Percentiles rank a stretch among this genome's conserved stretches.
Conservation (phyloP, 2,888 invertebrate species). For the Hecatera dysodea region DNA sequence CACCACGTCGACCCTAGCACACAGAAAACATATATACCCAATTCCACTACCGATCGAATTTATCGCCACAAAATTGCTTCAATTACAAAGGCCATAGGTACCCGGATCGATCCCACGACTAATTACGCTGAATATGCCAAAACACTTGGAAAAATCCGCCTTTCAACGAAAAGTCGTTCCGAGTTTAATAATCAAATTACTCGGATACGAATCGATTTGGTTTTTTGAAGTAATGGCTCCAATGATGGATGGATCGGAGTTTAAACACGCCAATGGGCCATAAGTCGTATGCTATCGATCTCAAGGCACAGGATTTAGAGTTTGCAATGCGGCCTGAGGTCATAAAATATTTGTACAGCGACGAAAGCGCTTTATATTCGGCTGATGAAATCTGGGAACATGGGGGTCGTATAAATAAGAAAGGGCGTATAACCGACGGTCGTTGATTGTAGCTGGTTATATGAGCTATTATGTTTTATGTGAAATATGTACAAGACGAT, state of each 20-base stretch:
- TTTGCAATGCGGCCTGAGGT: constrained; percentile 47
- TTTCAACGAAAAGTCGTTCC: constrained; percentile 30
- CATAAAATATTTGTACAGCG: constrained; percentile 61
- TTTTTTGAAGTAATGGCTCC: constrained; percentile 56
- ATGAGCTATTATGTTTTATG: constrained; percentile 21
- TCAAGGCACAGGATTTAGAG: constrained; percentile 58
- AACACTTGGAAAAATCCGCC: constrained; percentile 36
- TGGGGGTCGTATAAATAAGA: constrained; percentile 45
- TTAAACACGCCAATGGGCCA: constrained; percentile 58
- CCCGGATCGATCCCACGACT: constrained; percentile 63
- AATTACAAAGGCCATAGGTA: constrained; percentile 66
- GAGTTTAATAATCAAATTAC: constrained; percentile 60
- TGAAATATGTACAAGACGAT: constrained; percentile 14
- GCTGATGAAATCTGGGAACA: constrained; percentile 60
- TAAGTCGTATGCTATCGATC: constrained; percentile 68
- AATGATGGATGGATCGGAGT: constrained; percentile 55
- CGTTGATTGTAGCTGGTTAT: constrained; percentile 24
- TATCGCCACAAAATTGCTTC: constrained; percentile 70
- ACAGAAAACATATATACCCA: constrained; percentile 61
- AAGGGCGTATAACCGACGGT: constrained; percentile 24
- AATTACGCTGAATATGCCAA: constrained; percentile 50
- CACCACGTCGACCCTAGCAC: constrained; percentile 49
- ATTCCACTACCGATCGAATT: constrained; percentile 61
- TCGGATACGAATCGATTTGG: constrained; percentile 49
- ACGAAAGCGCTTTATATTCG: constrained; percentile 52